Evolutionary conservation across 2,797 vertebrate genomes (phyloP), one percentile per base, ranked within the genome.

Genomic region (Glossophaga mutica): DNA sequence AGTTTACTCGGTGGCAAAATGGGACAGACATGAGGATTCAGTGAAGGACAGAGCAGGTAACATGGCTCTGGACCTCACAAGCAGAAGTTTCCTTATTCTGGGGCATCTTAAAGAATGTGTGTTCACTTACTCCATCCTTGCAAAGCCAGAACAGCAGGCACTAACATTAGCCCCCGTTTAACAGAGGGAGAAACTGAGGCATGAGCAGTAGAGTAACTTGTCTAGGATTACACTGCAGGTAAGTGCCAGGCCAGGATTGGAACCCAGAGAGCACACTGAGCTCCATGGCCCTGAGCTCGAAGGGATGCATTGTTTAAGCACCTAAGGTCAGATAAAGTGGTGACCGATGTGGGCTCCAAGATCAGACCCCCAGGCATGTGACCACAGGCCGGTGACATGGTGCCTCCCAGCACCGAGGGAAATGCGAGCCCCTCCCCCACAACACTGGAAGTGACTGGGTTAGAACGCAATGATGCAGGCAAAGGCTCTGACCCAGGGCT

Each of bases 31-130:
- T 2, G 34, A 67, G 32, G 59, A 52, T 9, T 37, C 76, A 18
- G 0, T 1, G 48, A 70, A 22, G 39, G 52, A 62, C 29, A 19
- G 50, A 46, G 12, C 14, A 39, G 7, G 5, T 11, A 15, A n/a
- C 37, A 39, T 0, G 0, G 44, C 44, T n/a, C 88, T 78, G 0
- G 8, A 11, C 4, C 5, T 12, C 34, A 3, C 0, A 6, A 37
- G 21, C 11, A 22, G 5, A 46, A 37, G 84, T 16, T 37, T 59
- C 15, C 46, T 15, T 24, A 9, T 32, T 70, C 65, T 19, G 39
- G 70, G 68, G n/a, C 46, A 11, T 76, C 70, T 55, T 76, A 14
- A 68, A 70, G 62, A 70, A 18, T 11, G 24, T 15, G 5, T 9
- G n/a, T 26, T 42, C 29, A 70, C 11, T 48, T 34, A 39, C 4